These are phyloP conservation scores for Lepidothrix coronata DNA, from an alignment of 2,113 vertebrate species.

Conservation along the genomic window DNA sequence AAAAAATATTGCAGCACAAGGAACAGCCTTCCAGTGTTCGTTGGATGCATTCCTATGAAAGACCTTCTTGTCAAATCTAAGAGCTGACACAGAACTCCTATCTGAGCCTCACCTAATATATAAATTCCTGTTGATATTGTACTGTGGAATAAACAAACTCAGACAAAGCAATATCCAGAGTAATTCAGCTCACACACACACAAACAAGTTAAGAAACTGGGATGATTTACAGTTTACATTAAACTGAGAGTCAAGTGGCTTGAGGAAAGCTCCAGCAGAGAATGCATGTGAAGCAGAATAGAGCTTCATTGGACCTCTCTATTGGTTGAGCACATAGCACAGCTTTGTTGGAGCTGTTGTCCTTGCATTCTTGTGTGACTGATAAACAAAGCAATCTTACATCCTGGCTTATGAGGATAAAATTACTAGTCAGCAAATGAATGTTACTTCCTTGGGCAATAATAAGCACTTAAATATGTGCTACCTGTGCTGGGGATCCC, in stretches of 20 bases:
- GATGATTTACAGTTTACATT: background rate
- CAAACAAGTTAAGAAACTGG: background rate
- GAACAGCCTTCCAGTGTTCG: background rate
- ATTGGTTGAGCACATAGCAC: background rate
- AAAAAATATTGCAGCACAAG: background rate
- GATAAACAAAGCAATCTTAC: background rate
- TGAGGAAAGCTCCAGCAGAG: background rate
- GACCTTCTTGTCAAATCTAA: background rate
- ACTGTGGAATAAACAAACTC: background rate
- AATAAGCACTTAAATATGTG: background rate
- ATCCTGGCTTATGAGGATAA: background rate
- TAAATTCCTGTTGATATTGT: background rate
- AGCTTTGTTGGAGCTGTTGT: background rate
- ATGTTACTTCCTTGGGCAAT: background rate
- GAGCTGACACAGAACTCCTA: rapidly evolving
- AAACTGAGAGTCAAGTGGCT: background rate
- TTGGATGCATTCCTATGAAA: background rate
- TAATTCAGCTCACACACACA: background rate
- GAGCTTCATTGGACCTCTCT: background rate
- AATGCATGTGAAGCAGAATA: background rate
- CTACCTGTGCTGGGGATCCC: background rate
- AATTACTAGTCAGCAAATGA: background rate
- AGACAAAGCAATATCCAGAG: background rate
- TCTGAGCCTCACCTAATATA: background rate
- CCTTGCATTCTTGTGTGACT: background rate